Percentiles rank a stretch among this genome's conserved stretches.
These are phyloP conservation scores for Xenus cinereus DNA, from an alignment of 2,113 vertebrate genomes.

Conservation along the genomic window DNA sequence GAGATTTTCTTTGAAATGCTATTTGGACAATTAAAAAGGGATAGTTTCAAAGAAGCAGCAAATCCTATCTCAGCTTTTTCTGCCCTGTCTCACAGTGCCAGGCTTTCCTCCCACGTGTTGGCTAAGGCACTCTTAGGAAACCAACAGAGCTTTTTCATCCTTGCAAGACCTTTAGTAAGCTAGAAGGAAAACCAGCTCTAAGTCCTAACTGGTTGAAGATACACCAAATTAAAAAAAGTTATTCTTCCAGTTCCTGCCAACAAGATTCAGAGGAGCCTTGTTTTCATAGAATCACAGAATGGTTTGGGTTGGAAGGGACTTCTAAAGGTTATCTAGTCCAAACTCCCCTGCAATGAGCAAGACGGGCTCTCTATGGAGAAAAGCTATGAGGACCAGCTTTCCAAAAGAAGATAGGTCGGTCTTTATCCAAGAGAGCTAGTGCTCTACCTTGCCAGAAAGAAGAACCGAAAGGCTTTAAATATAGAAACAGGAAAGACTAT, in stretches of 20 bases:
- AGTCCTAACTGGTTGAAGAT: neutral
- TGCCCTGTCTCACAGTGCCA: neutral
- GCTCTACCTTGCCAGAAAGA: neutral
- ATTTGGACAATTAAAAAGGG: conserved; percentile 28
- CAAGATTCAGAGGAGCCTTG: accelerated
- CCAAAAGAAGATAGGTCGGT: neutral
- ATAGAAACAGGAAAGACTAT: neutral
- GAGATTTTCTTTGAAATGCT: conserved; percentile 10
- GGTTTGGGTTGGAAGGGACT: neutral
- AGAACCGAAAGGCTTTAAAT: neutral
- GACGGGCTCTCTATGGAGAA: neutral
- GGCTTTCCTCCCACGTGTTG: neutral
- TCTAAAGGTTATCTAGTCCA: neutral
- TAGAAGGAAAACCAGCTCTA: neutral
- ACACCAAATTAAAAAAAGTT: neutral
- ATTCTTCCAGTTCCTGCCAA: neutral
- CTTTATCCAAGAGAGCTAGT: neutral
- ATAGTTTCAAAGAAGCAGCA: conserved; percentile 9
- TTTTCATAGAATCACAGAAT: neutral
- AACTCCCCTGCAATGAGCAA: neutral
- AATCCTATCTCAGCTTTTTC: conserved; percentile 22
- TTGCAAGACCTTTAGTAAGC: neutral
- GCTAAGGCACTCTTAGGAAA: neutral
- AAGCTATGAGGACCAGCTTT: neutral
- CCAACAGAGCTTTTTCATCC: neutral